A percentile compares a stretch with the other conserved stretches of the same genome.
Evolutionary conservation across 2,797 vertebrate species (phyloP).

Genomic region (Cuniculus paca): DNA sequence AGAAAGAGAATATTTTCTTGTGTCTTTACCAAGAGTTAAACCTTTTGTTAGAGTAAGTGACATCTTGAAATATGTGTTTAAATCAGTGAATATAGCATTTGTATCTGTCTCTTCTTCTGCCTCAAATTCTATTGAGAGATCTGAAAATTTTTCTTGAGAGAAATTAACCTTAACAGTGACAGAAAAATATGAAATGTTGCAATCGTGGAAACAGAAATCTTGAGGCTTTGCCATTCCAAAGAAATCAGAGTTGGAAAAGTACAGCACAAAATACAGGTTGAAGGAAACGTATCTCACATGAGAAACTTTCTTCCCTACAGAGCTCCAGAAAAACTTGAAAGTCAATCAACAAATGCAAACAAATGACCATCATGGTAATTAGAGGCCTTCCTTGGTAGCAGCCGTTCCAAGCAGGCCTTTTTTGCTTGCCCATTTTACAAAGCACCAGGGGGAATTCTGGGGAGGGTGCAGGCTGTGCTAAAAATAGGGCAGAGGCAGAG

Average conservation of each 20-base stretch:
- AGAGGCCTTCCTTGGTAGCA: background rate
- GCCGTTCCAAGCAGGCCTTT: too few species aligned
- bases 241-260: background rate
- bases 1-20: background rate
- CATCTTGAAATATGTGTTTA: constrained; percentile 17
- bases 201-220: background rate
- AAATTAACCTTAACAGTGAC: background rate
- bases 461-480: too few species aligned
- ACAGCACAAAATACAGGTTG: background rate
- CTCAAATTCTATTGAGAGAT: background rate
- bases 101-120: background rate
- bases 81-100: background rate
- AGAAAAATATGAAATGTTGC: background rate
- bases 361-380: background rate
- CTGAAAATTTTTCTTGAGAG: constrained; percentile 54
- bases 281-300: background rate
- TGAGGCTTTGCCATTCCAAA: background rate
- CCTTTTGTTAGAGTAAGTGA: background rate
- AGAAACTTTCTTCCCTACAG: background rate
- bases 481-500: background rate
- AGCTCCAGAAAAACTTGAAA: background rate
- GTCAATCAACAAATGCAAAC: background rate
- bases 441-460: background rate
- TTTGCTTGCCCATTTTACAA: background rate
- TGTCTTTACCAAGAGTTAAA: background rate